Evolutionary conservation across 2,888 invertebrate species (phyloP), one percentile per base, ranked within the genome.

Genomic region (Rhyacophila evoluta): DNA sequence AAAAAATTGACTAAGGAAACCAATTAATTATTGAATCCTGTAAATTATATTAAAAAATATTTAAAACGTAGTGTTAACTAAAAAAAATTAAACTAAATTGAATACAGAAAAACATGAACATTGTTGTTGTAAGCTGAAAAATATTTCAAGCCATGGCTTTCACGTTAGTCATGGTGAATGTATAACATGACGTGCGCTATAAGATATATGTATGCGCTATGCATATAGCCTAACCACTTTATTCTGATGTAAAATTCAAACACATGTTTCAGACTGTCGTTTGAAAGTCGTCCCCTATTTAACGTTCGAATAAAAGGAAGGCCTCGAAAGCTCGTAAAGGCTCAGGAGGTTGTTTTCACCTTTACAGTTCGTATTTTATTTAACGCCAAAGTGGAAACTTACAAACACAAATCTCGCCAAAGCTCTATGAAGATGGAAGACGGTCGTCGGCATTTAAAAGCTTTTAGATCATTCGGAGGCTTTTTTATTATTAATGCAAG

Each of bases 181-280:
- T 19, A 55, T 12, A 25, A n/a, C 1, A 19, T 41, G 29, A 33
- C 41, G 5, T 41, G 15, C 19, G 4, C 15, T 6, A 19, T 55
- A 55, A 55, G 25, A 10, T 55, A n/a, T n/a, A 25, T 41, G 19
- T 55, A 55, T 55, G 55, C 6, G 1, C 3, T 10, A 10, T 10
- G 55, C 55, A 55, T 55, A 55, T 55, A 55, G 19, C 55, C 19
- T 19, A 55, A 55, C 55, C 55, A 55, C 55, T 55, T 55, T 55
- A 55, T 55, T 55, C 55, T 55, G 55, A 55, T 55, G 55, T 55
- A 55, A 55, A 55, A 55, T 55, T 55, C 55, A 55, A 55, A 55
- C 55, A 55, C 55, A 55, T 55, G 55, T 55, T 55, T 55, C 55
- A 55, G 55, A 19, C 55, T 55, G 55, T 55, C 55, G 55, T 55